phyloP scores from a whole-genome alignment of 2,888 invertebrate genomes.

The Myathropa florea region DNA sequence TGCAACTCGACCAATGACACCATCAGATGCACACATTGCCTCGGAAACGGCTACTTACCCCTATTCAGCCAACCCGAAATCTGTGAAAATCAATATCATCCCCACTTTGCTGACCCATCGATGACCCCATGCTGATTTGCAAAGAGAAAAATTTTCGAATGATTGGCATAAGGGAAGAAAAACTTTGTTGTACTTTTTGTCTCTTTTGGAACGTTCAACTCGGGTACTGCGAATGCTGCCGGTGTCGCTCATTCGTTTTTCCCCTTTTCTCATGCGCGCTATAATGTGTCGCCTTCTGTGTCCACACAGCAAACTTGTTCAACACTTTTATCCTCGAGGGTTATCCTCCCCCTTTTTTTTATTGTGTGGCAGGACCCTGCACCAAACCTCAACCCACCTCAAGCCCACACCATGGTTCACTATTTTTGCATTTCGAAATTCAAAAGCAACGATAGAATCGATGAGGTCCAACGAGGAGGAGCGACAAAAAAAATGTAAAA shows the following conservation, averaged over 20 bases:
- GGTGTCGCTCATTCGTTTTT: conserved; percentile 12
- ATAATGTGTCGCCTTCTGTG: conserved; percentile 58
- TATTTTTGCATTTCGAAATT: conserved; percentile 68
- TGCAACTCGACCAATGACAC: conserved; percentile 60
- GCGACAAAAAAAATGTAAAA: conserved; percentile 16
- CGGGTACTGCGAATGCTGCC: conserved; percentile 4
- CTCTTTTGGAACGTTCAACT: conserved; percentile 33
- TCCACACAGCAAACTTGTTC: conserved; percentile 61
- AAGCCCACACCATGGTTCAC: conserved; percentile 7
- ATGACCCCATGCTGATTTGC: conserved; percentile 70
- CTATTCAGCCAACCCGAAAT: conserved; percentile 14
- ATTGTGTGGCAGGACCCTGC: conserved; percentile 15
- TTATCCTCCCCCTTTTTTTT: conserved; percentile 5
- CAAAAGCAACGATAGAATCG: conserved; percentile 68
- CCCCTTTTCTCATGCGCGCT: conserved; percentile 20
- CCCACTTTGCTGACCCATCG: conserved; percentile 61
- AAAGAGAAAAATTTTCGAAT: conserved; percentile 62
- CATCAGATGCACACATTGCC: conserved; percentile 43
- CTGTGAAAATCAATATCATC: conserved; percentile 62
- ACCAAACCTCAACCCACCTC: conserved; percentile 8
- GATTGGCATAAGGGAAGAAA: conserved; percentile 66
- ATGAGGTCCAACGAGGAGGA: conserved; percentile 53
- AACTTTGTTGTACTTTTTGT: conserved; percentile 54
- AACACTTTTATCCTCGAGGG: conserved; percentile 68
- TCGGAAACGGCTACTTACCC: conserved; percentile 43